Evolutionary conservation across 1,140 invertebrate species (phyloP), one percentile per base, ranked within the genome.

Genomic region (Hyles vespertilio): DNA sequence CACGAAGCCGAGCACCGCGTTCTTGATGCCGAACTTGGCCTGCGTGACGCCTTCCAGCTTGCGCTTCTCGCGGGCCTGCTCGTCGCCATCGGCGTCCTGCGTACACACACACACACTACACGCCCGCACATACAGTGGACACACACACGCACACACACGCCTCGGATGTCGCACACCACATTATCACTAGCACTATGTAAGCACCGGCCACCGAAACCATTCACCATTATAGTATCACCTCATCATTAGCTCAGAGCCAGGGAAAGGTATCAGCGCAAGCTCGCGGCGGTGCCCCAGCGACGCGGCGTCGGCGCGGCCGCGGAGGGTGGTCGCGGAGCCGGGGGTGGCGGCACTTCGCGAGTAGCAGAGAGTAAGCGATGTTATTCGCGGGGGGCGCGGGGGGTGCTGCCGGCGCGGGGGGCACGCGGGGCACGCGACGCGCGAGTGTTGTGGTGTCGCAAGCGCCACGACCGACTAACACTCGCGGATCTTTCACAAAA

Each of bases 1-100:
- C 0, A 95, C 93, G 81, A 95, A 94, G 77, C 93, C 94, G 65
- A 95, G 89, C 53, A 95, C 89, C 6, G 94, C 94, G 79, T 95
- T 95, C 74, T 94, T 93, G 63, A 93, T 91, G 67, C 93, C 94
- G 63, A 93, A 92, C 74, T 93, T 93, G 64, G 92, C 90, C 69
- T 93, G 81, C 61, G 92, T 92, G 57, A 90, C 76, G 7, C 89
- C 82, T 68, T 93, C 93, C 65, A 95, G 90, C 88, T 94, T 94
- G 81, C 93, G 91, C 81, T 94, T 95, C 72, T 94, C 93, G 62
- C 94, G 74, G 36, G 76, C 65, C 76, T 83, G 82, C 73, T 85
- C 82, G 58, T 80, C 84, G 55, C 65, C 76, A 47, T 67, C 71
- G 56, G 63, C 78, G 54, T 79, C 85, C 83, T 85, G 84, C 72